Base-by-base conservation (phyloP, 1,140 invertebrate species). In the Ostrea edulis region DNA sequence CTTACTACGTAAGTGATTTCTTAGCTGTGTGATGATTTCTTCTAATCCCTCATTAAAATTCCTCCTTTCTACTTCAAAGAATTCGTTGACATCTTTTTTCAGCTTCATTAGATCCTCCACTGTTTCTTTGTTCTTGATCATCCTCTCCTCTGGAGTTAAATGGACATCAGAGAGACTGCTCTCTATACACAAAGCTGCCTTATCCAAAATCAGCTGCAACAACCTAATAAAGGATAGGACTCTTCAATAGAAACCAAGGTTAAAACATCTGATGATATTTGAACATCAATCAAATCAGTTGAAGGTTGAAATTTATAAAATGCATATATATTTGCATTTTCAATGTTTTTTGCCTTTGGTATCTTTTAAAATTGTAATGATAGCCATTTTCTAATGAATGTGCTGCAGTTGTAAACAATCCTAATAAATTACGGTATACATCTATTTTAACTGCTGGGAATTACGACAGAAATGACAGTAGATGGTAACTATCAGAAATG, bases 61-160 rank as follows among this genome's bases (percentile, higher is more conserved):
- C 22, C 44, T 68, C 35, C 62, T 89, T 68, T 91, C 87, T 9
- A 90, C 83, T n/a, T 90, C 86, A 87, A 91, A 91, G 82, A 91
- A 91, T 71, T 81, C 77, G 35, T 82, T 29, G 0, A 93, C 87
- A 12, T 90, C 89, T 3, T 77, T 29, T 81, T 91, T 89, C 8
- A 94, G 84, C 3, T 85, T 85, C 20, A 84, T 65, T 65, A 93
- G 88, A 54, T 91, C 91, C 2, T 58, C 53, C 7, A 84, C 77
- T 22, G 90, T 84, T 11, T 44, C 53, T 7, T 71, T 22, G 82
- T 88, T 89, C 14, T 89, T 85, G 20, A 51, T 81, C 25, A 90
- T 71, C 44, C 89, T 89, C 22, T 93, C 90, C 11, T 92, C 90
- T 17, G 88, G 86, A 0, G 89, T 87, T 29, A 88, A 86, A 12